Percentiles rank a stretch among this genome's conserved stretches.
Conservation (phyloP, 2,888 invertebrate genomes). For the Parnassius smintheus region DNA sequence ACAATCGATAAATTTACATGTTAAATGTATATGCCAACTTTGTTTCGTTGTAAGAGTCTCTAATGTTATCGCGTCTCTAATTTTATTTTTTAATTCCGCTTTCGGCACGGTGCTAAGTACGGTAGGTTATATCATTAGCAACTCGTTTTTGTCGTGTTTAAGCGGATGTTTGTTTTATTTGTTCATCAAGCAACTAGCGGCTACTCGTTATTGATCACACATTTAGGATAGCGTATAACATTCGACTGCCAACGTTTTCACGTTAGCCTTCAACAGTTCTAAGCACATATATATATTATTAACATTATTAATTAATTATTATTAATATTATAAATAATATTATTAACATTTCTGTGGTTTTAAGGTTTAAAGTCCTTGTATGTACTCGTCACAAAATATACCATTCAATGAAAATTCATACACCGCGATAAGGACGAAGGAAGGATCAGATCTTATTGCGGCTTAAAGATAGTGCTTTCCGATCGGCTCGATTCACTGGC, state of each 20-base stretch:
- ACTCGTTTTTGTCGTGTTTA: conserved; percentile 38
- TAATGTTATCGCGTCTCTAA: neutral
- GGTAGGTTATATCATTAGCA: too few relatives aligned
- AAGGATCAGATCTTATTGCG: too few relatives aligned
- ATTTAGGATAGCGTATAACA: conserved; percentile 52
- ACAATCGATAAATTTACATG: conserved; percentile 23
- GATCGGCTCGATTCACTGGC: too few relatives aligned
- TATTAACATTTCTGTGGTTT: too few relatives aligned
- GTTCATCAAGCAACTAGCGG: conserved; percentile 31
- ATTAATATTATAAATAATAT: too few relatives aligned
- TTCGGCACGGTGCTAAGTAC: conserved; percentile 1
- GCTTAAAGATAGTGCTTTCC: too few relatives aligned
- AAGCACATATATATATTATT: too few relatives aligned
- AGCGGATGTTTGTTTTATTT: conserved; percentile 57
- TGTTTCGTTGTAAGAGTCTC: neutral
- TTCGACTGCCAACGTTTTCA: conserved; percentile 23
- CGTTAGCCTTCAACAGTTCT: neutral
- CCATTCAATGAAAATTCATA: too few relatives aligned
- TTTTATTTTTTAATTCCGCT: conserved; percentile 1
- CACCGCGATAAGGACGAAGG: too few relatives aligned
- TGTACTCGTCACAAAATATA: too few relatives aligned
- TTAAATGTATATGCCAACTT: neutral
- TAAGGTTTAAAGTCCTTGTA: neutral
- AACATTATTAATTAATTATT: too few relatives aligned
- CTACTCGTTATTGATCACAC: conserved; percentile 38